Evolutionary conservation across 2,113 vertebrate genomes (phyloP).

Genomic region (Cynocephalus volans): DNA sequence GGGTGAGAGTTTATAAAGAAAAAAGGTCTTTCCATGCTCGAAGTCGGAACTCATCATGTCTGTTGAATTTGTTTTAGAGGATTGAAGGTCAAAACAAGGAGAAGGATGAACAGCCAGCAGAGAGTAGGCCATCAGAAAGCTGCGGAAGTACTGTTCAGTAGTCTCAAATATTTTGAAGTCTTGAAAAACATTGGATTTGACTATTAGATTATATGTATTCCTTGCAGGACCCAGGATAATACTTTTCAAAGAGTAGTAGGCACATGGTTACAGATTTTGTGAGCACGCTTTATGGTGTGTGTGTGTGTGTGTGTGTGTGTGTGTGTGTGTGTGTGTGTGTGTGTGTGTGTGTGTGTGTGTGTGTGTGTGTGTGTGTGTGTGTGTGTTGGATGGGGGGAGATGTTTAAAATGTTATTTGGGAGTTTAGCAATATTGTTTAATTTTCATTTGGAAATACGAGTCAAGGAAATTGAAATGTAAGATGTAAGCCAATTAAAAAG

Average conservation of each 20-base stretch:
- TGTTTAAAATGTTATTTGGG: slow-evolving; percentile 2
- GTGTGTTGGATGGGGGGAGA: fast-evolving
- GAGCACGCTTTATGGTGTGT: not conserved
- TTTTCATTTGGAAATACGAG: slow-evolving; percentile 48
- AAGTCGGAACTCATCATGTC: not conserved
- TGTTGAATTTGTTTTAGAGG: not conserved
- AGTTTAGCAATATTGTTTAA: not conserved
- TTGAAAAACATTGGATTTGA: not conserved
- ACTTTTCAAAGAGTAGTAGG: not conserved
- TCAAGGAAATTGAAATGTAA: slow-evolving; percentile 25
- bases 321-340: too few species aligned
- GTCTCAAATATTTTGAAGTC: slow-evolving; percentile 8
- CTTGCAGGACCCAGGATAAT: not conserved
- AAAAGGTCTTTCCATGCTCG: not conserved
- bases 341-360: not conserved
- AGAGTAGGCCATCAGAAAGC: not conserved
- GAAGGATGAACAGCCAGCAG: not conserved
- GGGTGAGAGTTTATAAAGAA: not conserved
- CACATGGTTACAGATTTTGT: not conserved
- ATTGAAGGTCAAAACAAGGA: not conserved
- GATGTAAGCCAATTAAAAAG: slow-evolving; percentile 1
- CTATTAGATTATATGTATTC: not conserved
- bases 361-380: not conserved
- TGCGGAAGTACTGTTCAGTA: not conserved
- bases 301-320: not conserved